Evolutionary conservation across 2,797 vertebrate species (phyloP).

Genomic region (Anguilla anguilla): DNA sequence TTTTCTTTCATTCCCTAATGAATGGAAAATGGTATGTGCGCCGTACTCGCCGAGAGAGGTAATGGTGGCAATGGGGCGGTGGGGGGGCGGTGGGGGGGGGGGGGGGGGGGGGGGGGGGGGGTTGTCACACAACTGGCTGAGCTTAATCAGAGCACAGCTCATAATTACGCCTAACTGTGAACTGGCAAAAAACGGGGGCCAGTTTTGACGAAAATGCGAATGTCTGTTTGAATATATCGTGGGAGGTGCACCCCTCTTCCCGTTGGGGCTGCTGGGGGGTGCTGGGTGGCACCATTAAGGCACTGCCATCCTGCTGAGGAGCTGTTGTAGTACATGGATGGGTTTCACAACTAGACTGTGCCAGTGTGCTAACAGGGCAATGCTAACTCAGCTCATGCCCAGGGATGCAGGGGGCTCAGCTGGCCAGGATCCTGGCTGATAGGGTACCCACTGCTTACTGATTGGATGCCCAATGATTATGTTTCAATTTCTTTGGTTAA

Average conservation of each 20-base stretch:
- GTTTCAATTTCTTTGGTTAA: too few relatives aligned
- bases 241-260: background rate
- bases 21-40: conserved; percentile 40
- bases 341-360: too few relatives aligned
- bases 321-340: too few relatives aligned
- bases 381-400: too few relatives aligned
- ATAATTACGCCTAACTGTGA: background rate
- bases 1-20: conserved; percentile 27
- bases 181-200: background rate
- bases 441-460: too few relatives aligned
- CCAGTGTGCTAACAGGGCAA: too few relatives aligned
- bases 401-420: too few relatives aligned
- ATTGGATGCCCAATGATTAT: too few relatives aligned
- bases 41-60: conserved; percentile 14
- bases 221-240: background rate
- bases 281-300: too few relatives aligned
- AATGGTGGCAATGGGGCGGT: background rate
- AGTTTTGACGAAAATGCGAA: background rate
- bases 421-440: too few relatives aligned
- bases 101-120: background rate
- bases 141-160: conserved; percentile 17
- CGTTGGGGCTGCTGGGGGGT: too few relatives aligned
- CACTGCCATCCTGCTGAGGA: too few relatives aligned
- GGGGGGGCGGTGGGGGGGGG: background rate
- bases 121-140: conserved; percentile 23